phyloP scores from a whole-genome alignment of 2,113 vertebrate genomes.

The Paramisgurnus dabryanus region DNA sequence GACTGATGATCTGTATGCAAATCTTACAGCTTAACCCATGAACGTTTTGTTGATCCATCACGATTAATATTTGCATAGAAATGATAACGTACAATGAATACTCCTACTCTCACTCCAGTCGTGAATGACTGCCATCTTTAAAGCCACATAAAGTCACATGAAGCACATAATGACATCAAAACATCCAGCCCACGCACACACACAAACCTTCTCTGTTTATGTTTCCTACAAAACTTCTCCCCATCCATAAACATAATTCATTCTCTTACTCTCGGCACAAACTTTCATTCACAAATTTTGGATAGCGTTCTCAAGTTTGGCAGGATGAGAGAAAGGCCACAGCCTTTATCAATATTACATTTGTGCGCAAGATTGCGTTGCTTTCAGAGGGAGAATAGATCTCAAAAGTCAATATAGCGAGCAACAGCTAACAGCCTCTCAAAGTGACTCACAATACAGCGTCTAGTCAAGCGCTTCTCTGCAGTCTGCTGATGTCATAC shows the following conservation, averaged over 20 bases:
- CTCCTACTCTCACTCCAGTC: background rate
- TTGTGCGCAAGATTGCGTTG: conserved; percentile 50
- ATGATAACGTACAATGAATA: conserved; percentile 6
- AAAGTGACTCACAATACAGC: conserved; percentile 52
- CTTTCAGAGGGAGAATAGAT: conserved; percentile 59
- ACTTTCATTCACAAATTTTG: conserved; percentile 29
- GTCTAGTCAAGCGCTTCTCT: conserved; percentile 19
- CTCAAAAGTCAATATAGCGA: conserved; percentile 57
- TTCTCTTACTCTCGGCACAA: conserved; percentile 3
- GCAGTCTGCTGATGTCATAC: conserved; percentile 37
- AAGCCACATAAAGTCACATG: conserved; percentile 9
- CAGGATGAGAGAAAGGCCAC: conserved; percentile 36
- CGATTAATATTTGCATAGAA: conserved; percentile 24
- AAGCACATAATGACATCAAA: conserved; percentile 2
- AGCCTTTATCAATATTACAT: conserved; percentile 65
- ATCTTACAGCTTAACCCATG: background rate
- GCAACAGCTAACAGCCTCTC: conserved; percentile 48
- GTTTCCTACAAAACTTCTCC: conserved; percentile 11
- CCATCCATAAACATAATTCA: conserved; percentile 9
- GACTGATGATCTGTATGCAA: background rate
- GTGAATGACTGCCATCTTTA: background rate
- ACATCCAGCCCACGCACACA: background rate
- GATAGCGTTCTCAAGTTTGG: conserved; percentile 20
- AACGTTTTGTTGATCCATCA: conserved; percentile 6
- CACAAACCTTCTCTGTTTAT: background rate